A percentile compares a stretch with the other conserved stretches of the same genome.
Evolutionary conservation across 2,113 vertebrate genomes (phyloP).

Genomic region (Limanda limanda): DNA sequence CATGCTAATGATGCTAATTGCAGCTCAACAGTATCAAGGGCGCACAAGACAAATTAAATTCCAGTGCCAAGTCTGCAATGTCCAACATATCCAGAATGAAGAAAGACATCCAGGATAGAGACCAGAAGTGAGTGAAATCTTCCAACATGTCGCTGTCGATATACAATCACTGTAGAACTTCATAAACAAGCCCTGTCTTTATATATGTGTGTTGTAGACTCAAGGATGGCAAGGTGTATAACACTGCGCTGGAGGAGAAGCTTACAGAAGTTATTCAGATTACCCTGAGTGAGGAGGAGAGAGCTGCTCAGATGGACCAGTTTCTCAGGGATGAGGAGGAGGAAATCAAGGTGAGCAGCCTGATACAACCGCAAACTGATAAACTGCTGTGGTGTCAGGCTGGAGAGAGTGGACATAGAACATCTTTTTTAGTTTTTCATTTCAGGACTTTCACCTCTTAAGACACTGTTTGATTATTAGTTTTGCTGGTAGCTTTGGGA

Average conservation of each 20-base stretch:
- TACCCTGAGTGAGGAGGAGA: conserved; percentile 87
- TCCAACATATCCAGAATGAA: conserved; percentile 83
- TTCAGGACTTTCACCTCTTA: neutral
- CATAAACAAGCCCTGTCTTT: neutral
- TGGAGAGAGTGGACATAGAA: neutral
- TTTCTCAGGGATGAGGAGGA: conserved; percentile 88
- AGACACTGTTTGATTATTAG: too few relatives aligned
- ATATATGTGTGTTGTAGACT: conserved; percentile 76
- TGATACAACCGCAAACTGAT: too few relatives aligned
- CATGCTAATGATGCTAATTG: conserved; percentile 14
- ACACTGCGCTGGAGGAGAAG: conserved; percentile 81
- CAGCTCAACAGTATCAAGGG: conserved; percentile 88
- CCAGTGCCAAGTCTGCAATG: conserved; percentile 84
- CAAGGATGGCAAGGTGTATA: conserved; percentile 76
- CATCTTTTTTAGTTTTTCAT: neutral
- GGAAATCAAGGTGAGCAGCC: conserved; percentile 82
- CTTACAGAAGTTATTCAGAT: conserved; percentile 82
- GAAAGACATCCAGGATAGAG: conserved; percentile 84
- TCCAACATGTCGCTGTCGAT: neutral
- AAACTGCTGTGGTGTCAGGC: neutral
- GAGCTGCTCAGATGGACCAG: conserved; percentile 87
- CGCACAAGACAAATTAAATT: conserved; percentile 82
- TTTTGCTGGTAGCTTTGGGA: too few relatives aligned
- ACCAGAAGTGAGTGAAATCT: conserved; percentile 82
- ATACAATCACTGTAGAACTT: neutral